Evolutionary conservation across 2,888 invertebrate species (phyloP), one percentile per base, ranked within the genome.

Genomic region (Proisotoma minuta): DNA sequence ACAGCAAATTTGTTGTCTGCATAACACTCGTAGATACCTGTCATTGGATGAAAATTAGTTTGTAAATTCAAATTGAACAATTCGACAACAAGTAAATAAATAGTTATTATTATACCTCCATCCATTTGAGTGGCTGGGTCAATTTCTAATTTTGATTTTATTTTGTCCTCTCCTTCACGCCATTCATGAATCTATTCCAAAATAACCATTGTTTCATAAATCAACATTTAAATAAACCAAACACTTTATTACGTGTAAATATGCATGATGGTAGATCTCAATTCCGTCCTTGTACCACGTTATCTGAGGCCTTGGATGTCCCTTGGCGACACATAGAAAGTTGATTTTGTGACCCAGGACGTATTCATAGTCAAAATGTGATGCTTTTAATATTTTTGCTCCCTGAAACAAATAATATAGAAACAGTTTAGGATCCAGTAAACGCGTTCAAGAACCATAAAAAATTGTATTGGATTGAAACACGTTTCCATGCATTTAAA

Each of bases 201-300:
- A 59, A 34, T 34, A 34, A 34, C 15, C 8, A 15, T 8, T 15
- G 34, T 47, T 47, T 5, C 12, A 12, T n/a, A 47, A n/a, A 20
- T 15, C 5, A 47, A 5, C n/a, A 47, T 8, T 20, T 18, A 18
- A 5, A n/a, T n/a, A n/a, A n/a, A n/a, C n/a, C n/a, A n/a, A n/a
- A n/a, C n/a, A n/a, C n/a, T 5, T 47, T 34, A 34, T 34, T 78
- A 91, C 93, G 77, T 93, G 91, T 76, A 92, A 81, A 77, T 91
- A 91, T 60, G 87, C 84, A 81, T 93, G 93, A 27, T 89, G 86
- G 75, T 91, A 92, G 76, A 95, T 88, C 79, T 96, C 95, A 18
- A 89, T 87, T 28, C 93, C 94, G 77, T 95, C 94, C 78, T 95
- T 96, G 78, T 90, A 92, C 95, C 95, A 96, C 22, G 93, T 95